These are phyloP conservation scores for Lasioglossum calceatum DNA, from an alignment of 2,888 invertebrate genomes.

Conservation along the genomic window DNA sequence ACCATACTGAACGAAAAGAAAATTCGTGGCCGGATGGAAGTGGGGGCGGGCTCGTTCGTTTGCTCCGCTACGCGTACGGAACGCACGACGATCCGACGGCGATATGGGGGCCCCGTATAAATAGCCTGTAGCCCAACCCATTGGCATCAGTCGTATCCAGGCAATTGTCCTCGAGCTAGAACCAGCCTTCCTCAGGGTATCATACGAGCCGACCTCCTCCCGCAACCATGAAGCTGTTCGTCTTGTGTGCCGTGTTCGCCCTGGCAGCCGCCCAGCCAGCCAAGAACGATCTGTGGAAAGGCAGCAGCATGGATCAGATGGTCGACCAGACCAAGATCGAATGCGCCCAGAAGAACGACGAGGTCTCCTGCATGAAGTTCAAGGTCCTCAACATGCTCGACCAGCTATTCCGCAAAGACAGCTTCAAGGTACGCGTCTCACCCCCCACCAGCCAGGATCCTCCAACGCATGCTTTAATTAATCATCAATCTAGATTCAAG, in stretches of 20 bases:
- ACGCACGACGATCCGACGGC: constrained; percentile 51
- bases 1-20: constrained; percentile 84
- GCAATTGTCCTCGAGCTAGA: constrained; percentile 61
- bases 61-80: constrained; percentile 44
- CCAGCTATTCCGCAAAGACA: constrained; percentile 91
- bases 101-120: constrained; percentile 79
- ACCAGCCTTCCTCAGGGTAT: constrained; percentile 44
- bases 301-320: constrained; percentile 89
- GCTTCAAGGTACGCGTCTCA: constrained; percentile 88
- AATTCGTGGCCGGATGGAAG: constrained; percentile 77
- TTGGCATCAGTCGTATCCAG: constrained; percentile 79
- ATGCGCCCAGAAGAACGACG: constrained; percentile 91
- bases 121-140: constrained; percentile 80
- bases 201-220: constrained; percentile 24
- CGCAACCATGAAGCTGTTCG: constrained; percentile 75
- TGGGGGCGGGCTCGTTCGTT: constrained; percentile 68
- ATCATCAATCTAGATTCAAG: too few relatives aligned
- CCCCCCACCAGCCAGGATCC: neutral
- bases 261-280: constrained; percentile 87
- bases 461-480: neutral
- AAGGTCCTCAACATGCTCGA: constrained; percentile 92
- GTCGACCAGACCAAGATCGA: constrained; percentile 91
- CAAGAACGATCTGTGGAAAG: constrained; percentile 89
- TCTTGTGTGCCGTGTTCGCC: constrained; percentile 85
- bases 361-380: constrained; percentile 93